Percentiles rank a stretch among this genome's conserved stretches.
phyloP scores from a whole-genome alignment of 2,797 vertebrate species.

The Semaprochilodus insignis region DNA sequence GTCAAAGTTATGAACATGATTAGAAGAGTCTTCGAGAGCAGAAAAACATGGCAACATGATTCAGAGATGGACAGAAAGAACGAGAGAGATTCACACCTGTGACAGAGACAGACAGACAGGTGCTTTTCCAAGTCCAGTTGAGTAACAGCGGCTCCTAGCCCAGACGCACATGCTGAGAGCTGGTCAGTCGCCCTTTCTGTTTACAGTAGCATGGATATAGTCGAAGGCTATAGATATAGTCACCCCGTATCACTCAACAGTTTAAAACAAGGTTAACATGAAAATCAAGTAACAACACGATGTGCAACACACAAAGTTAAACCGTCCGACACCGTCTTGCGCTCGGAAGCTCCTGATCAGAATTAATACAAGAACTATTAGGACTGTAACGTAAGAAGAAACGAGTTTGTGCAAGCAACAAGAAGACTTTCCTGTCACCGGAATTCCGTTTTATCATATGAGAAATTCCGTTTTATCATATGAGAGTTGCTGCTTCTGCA shows the following conservation, averaged over 20 bases:
- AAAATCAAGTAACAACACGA: conserved; percentile 58
- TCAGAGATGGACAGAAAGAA: neutral
- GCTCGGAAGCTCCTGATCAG: conserved; percentile 38
- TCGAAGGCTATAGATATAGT: conserved; percentile 53
- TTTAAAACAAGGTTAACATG: conserved; percentile 14
- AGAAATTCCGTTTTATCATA: neutral
- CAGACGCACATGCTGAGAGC: conserved; percentile 33
- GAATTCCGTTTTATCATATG: conserved; percentile 4
- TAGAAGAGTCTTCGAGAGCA: conserved; percentile 1
- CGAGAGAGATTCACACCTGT: conserved; percentile 3
- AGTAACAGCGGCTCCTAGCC: conserved; percentile 35
- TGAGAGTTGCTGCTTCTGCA: neutral
- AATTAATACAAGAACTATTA: conserved; percentile 21
- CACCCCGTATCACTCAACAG: conserved; percentile 31
- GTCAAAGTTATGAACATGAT: conserved; percentile 17
- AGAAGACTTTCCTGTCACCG: conserved; percentile 28
- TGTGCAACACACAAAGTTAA: conserved; percentile 40
- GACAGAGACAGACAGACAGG: conserved; percentile 3
- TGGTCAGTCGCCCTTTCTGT: conserved; percentile 41
- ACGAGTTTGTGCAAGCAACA: neutral
- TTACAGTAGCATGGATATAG: conserved; percentile 63
- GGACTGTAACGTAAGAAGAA: conserved; percentile 5
- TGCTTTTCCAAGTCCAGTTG: conserved; percentile 41
- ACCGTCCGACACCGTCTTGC: neutral
- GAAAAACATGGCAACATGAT: neutral